Base-by-base conservation (phyloP, 1,140 invertebrate genomes). In the Ooceraea biroi region DNA sequence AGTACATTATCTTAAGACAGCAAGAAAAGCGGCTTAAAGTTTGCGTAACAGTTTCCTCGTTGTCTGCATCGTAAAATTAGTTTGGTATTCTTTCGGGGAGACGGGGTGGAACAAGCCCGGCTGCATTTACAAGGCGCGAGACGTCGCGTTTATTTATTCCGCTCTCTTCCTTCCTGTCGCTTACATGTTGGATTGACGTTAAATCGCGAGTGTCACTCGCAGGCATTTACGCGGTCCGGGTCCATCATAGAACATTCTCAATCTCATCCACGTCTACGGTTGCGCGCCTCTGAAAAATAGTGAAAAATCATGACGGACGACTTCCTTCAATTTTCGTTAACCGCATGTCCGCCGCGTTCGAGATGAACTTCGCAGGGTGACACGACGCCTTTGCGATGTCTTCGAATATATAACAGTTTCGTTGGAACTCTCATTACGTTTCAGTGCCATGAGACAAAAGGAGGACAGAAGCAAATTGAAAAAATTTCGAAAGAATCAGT, bases 291-390 rank as follows among this genome's bases (percentile, higher is more conserved):
- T 74, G 85, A 74, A 85, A 86, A 85, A 86, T 86, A 46, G 19
- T 77, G 36, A 50, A 44, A 65, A 55, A 68, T 55, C 69, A 68
- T 63, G 52, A 82, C 66, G 36, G 68, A 52, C 76, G 55, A 55
- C 19, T 82, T 85, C 60, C 84, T 86, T 85, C 85, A 55, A 86
- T 86, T 87, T 77, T 87, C 86, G 65, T 85, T 50, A 61, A 2
- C 30, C 48, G 48, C 85, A 72, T 85, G 63, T 85, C 66, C 19
- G 30, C 52, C 11, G 17, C 25, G n/a, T 57, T 44, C 27, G 36
- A 17, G 55, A 36, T 65, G 36, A 65, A 50, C 27, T 27, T 65
- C 44, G 25, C 73, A 36, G 46, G 27, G 27, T 27, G 19, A 30
- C 25, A 2, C 17, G 61, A 48, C 65, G 44, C 30, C n/a, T n/a